Base-by-base conservation (phyloP, 2,888 invertebrate species). In the Plagodis dolabraria region DNA sequence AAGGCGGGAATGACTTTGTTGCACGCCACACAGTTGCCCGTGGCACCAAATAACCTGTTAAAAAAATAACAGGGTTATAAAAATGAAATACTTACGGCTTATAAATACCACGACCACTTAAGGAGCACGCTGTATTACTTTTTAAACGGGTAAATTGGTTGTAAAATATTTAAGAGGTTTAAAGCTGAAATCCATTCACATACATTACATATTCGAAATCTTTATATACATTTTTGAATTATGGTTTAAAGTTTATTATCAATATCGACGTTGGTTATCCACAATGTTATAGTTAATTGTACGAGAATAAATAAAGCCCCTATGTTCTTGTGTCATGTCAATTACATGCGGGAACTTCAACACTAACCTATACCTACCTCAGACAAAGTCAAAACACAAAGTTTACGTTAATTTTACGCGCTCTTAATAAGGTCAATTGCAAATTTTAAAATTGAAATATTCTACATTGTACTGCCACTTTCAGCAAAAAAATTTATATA, bases 1-100 rank as follows among this genome's bases (percentile, higher is more conserved):
- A 98, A 98, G 69, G 98, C 97, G 64, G 98, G 98, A 87, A 98
- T 98, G 83, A 96, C 96, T 94, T 98, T 98, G 90, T 96, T 96
- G 93, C 98, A 98, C 58, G 97, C 98, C 72, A 97, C 96, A 87
- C 98, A 98, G 88, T 96, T 96, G 74, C 98, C 98, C 43, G 97
- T 97, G 77, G 96, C 96, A 70, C 98, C 97, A 82, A 97, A 98
- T 93, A 98, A 95, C 94, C 97, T 97, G 94, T 70, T 86, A 82
- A 85, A 80, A 84, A 79, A 65, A 82, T 65, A 71, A 74, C 72
- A 75, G 70, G 70, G 65, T 71, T 67, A 74, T 80, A 74, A 82
- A 76, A 71, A 72, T 81, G 71, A 82, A 78, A 76, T 78, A 78
- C 74, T 76, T 72, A 74, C 70, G 74, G 70, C 75, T 76, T 76